A percentile compares a stretch with the other conserved stretches of the same genome.
These are phyloP conservation scores for Circaetus gallicus DNA, from an alignment of 2,113 vertebrate species.

Conservation along the genomic window DNA sequence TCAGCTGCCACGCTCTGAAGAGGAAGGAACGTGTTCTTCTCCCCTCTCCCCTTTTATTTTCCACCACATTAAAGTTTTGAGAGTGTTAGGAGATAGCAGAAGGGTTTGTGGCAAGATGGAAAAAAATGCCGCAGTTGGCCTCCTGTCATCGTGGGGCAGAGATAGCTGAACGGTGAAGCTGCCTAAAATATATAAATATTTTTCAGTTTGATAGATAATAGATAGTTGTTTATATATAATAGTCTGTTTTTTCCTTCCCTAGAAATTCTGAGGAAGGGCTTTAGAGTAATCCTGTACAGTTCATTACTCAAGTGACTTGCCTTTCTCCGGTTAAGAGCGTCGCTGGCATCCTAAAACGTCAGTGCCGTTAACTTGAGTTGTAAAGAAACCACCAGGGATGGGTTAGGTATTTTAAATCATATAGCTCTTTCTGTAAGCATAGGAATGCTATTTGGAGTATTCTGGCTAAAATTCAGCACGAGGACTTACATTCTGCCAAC, in stretches of 20 bases:
- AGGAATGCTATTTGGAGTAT: neutral
- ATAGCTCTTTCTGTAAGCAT: neutral
- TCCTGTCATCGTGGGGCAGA: neutral
- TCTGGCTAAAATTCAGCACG: constrained; percentile 27
- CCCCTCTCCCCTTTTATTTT: neutral
- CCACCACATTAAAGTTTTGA: neutral
- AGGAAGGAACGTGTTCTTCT: neutral
- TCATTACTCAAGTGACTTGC: neutral
- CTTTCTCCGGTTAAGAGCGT: neutral
- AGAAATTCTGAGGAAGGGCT: neutral
- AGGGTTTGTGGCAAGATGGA: neutral
- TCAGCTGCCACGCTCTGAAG: neutral
- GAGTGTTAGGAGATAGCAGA: neutral
- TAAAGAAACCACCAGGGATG: neutral
- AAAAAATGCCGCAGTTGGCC: neutral
- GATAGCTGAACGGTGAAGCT: neutral
- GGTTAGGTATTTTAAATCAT: constrained; percentile 27
- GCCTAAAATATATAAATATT: neutral
- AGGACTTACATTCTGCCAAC: constrained; percentile 35
- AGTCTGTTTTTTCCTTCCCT: neutral
- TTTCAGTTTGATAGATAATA: neutral
- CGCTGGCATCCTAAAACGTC: neutral
- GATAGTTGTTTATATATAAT: neutral
- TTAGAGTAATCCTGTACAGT: neutral
- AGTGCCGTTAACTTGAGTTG: neutral